These are phyloP conservation scores for Leptinotarsa tumamoca DNA, from an alignment of 2,888 invertebrate species.

Conservation along the genomic window DNA sequence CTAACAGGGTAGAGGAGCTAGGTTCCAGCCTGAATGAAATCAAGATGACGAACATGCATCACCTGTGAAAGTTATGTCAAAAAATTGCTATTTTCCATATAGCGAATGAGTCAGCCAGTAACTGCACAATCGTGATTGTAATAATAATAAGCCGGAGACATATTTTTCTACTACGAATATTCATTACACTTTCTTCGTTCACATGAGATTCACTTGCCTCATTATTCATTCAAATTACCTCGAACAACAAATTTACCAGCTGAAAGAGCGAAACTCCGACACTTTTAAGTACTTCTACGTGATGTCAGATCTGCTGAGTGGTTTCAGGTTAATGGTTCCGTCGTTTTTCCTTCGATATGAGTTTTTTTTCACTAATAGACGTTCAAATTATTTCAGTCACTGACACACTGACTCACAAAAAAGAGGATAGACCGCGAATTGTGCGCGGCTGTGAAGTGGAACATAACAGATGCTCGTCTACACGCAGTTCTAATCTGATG, in stretches of 20 bases:
- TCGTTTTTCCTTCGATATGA: background rate
- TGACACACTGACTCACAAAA: conserved; percentile 18
- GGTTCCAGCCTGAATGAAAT: too few species aligned
- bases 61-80: too few species aligned
- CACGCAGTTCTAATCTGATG: background rate
- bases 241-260: conserved; percentile 2
- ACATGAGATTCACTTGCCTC: conserved; percentile 5
- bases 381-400: conserved; percentile 7
- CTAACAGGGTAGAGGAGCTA: too few species aligned
- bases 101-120: background rate
- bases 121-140: conserved; percentile 1
- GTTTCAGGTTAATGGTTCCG: conserved; percentile 11
- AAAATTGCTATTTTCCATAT: background rate
- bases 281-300: conserved; percentile 5
- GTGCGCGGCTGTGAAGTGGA: background rate
- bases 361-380: conserved; percentile 13
- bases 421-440: conserved; percentile 8
- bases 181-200: conserved; percentile 11
- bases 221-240: conserved; percentile 3
- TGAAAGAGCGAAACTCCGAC: background rate
- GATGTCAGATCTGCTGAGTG: conserved; percentile 5
- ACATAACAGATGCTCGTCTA: background rate
- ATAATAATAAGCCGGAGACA: conserved; percentile 14
- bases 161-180: background rate
- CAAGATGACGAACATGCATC: too few species aligned